Base-by-base conservation (phyloP, 2,888 invertebrate species). In the Galeruca laticollis region DNA sequence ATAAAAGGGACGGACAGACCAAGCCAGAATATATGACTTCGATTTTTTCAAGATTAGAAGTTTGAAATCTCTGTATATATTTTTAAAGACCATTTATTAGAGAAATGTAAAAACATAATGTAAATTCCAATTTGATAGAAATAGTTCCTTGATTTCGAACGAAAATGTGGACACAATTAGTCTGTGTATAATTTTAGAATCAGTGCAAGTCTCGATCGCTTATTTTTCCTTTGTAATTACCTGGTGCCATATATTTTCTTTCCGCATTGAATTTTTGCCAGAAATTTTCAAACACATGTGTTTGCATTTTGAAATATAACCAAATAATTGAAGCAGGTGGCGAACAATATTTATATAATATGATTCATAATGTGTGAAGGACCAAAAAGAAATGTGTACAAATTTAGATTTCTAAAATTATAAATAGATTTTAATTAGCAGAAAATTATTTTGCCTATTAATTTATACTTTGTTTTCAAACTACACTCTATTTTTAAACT, bases 201-300 rank as follows among this genome's bases (percentile, higher is more conserved):
- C 26, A 18, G 33, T 43, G 35, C n/a, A n/a, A n/a, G n/a, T n/a
- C n/a, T n/a, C n/a, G n/a, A n/a, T 37, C 59, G 21, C 47, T 49
- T 70, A 65, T 66, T 66, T 61, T 66, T 66, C 56, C 57, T 26
- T 60, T 43, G 70, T 66, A 70, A 66, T 70, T 59, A 67, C 60
- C 67, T 49, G 51, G 21, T 21, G 11, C 20, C 54, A 37, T 54
- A n/a, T 63, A 52, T 51, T 63, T 61, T 47, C 60, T 40, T 65
- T 51, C 60, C 60, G 54, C 35, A n/a, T 66, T 70, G 70, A 70
- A 31, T 37, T 31, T n/a, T 21, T 64, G 70, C 70, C 66, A 70
- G 60, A 49, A 56, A 47, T 33, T 69, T 64, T 35, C 18, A 35
- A 20, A 40, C 49, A 31, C 49, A 57, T 49, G 62, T 62, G 40